These are phyloP conservation scores for Myripristis murdjan DNA, from an alignment of 2,797 vertebrate species.

Conservation along the genomic window DNA sequence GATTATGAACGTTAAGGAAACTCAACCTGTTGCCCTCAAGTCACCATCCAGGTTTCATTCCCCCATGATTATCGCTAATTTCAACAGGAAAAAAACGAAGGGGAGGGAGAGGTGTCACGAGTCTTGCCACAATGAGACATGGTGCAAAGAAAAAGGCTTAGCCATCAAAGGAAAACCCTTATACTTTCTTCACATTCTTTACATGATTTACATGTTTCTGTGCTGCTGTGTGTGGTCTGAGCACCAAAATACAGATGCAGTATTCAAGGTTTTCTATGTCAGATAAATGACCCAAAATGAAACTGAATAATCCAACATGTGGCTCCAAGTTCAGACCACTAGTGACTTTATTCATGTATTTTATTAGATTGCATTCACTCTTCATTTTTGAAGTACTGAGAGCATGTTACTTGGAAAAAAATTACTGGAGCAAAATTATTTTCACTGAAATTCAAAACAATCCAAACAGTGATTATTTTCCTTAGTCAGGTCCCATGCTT, in stretches of 20 bases:
- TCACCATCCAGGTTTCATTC: slow-evolving; percentile 64
- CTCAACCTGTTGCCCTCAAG: slow-evolving; percentile 74
- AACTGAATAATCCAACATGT: not conserved
- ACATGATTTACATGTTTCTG: slow-evolving; percentile 50
- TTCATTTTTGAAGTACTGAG: not conserved
- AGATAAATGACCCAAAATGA: slow-evolving; percentile 5
- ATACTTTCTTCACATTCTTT: slow-evolving; percentile 67
- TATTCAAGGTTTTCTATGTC: slow-evolving; percentile 1
- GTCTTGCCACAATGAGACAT: slow-evolving; percentile 51
- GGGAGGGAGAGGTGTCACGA: slow-evolving; percentile 53
- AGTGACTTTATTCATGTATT: not conserved
- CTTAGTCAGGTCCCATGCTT: slow-evolving; percentile 11
- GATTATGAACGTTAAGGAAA: slow-evolving; percentile 61
- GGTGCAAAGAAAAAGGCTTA: slow-evolving; percentile 64
- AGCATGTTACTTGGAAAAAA: slow-evolving; percentile 6
- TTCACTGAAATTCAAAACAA: not conserved
- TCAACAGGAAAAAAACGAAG: slow-evolving; percentile 56
- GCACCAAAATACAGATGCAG: slow-evolving; percentile 5
- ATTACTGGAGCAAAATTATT: not conserved
- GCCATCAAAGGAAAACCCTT: slow-evolving; percentile 69
- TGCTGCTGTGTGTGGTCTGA: slow-evolving; percentile 34
- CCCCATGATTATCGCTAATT: slow-evolving; percentile 60
- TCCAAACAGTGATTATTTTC: not conserved
- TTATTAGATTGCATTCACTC: slow-evolving; percentile 10
- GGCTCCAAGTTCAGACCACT: not conserved